Evolutionary conservation across 2,797 vertebrate species (phyloP).

Genomic region (Euthynnus affinis): DNA sequence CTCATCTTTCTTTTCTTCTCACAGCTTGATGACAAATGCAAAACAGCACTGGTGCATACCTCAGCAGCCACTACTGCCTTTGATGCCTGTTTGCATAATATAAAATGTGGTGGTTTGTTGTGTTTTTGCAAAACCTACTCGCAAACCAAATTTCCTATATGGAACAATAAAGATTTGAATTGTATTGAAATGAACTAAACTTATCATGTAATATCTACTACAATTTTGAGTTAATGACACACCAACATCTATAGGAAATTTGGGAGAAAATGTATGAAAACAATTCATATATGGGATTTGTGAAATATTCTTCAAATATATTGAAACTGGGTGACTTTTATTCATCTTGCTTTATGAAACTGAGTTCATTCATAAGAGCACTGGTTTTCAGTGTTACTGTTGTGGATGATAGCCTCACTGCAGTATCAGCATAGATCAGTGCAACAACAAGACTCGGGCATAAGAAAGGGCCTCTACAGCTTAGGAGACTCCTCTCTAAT

Average conservation of each 20-base stretch:
- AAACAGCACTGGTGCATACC: constrained; percentile 47
- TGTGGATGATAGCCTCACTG: constrained; percentile 7
- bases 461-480: constrained; percentile 29
- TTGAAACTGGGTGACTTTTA: constrained; percentile 1
- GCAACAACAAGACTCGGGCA: constrained; percentile 9
- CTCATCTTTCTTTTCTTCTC: constrained; percentile 12
- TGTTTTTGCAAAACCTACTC: constrained; percentile 54
- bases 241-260: neutral
- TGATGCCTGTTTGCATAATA: constrained; percentile 67
- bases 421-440: neutral
- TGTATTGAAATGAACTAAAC: constrained; percentile 62
- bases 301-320: neutral
- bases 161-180: constrained; percentile 71
- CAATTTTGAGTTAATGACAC: neutral
- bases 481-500: constrained; percentile 47
- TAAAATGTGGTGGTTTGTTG: constrained; percentile 58
- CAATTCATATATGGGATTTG: neutral
- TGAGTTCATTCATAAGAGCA: neutral
- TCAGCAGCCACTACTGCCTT: constrained; percentile 37
- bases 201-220: neutral
- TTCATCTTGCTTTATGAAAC: neutral
- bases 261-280: neutral
- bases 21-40: constrained; percentile 60
- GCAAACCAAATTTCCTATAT: constrained; percentile 65
- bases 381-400: neutral